Base-by-base conservation (phyloP, 2,797 vertebrate species). In the Pangasius larnaudii region DNA sequence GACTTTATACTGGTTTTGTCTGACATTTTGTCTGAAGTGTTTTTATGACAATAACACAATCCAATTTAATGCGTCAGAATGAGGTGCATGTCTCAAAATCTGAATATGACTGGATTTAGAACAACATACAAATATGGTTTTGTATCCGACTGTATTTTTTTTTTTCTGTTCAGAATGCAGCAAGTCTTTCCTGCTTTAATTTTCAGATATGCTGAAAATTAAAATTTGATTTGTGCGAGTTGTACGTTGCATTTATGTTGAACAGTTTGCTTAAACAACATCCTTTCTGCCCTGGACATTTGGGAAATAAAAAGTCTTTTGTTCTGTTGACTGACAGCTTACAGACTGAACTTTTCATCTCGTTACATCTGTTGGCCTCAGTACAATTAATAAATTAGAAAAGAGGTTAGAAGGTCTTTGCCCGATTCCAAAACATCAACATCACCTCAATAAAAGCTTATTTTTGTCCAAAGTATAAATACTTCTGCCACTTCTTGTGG, bases 301-400 rank as follows among this genome's bases (percentile, higher is more conserved):
- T 13, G 36, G 19, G 9, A 72, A 72, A 42, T 42, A 22, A 39
- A 22, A 6, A 1, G 1, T 36, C 1, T 74, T 71, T 71, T 33
- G 7, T 36, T 39, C 13, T 71, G 14, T 71, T 39, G 69, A 36
- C 30, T 22, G 14, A 39, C 33, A 36, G 67, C 14, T 69, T 36
- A 39, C 16, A 39, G 33, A 19, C 16, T 19, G 8, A 75, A 2
- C 22, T 49, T 39, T 67, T 79, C 30, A 16, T 72, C 33, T 46
- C 1, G 53, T 36, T 42, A 85, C 58, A 42, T 46, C 51, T 53
- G 18, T 56, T 78, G 33, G 18, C 82, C 85, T 39, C 49, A 81
- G 42, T 8, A 33, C 61, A 61, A 75, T 80, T 86, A 85, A 77
- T 81, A 69, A 56, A 42, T 27, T 42, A 72, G 51, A 5, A n/a